These are phyloP conservation scores for Bombylius major DNA, from an alignment of 2,888 invertebrate genomes.

Conservation along the genomic window DNA sequence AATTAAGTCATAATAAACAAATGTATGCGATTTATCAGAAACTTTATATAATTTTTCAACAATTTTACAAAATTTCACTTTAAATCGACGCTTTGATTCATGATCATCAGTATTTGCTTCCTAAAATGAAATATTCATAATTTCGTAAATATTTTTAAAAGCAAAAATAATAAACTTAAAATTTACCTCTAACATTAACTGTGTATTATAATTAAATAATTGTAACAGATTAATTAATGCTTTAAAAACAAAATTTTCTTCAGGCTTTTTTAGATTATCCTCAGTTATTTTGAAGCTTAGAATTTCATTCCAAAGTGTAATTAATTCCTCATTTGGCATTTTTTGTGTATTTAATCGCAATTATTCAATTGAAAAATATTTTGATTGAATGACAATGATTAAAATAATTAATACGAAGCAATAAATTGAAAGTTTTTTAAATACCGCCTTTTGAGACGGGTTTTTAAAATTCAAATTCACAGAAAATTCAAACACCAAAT, in stretches of 20 bases:
- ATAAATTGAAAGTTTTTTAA: too few species aligned
- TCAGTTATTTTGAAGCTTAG: conserved; percentile 5
- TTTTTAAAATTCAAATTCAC: too few species aligned
- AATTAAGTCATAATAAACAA: neutral
- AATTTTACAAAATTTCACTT: conserved; percentile 1
- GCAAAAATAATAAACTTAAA: too few species aligned
- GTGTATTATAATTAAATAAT: conserved; percentile 1
- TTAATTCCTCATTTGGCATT: conserved; percentile 5
- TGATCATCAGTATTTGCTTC: neutral
- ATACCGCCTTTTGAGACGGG: too few species aligned
- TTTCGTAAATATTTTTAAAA: too few species aligned
- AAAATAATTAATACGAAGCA: too few species aligned
- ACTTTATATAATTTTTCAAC: conserved; percentile 6
- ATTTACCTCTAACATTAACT: neutral
- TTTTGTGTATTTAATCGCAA: neutral
- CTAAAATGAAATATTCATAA: neutral
- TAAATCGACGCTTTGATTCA: neutral
- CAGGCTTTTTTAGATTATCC: conserved; percentile 4
- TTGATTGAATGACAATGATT: too few species aligned
- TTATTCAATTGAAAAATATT: neutral
- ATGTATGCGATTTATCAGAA: neutral
- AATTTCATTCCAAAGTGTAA: conserved; percentile 5
- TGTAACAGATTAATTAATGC: conserved; percentile 4
- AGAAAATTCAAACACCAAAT: too few species aligned
- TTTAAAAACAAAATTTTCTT: conserved; percentile 3